A percentile compares a stretch with the other conserved stretches of the same genome.
Conservation (phyloP, 2,888 invertebrate genomes). For the Iphiclides podalirius region DNA sequence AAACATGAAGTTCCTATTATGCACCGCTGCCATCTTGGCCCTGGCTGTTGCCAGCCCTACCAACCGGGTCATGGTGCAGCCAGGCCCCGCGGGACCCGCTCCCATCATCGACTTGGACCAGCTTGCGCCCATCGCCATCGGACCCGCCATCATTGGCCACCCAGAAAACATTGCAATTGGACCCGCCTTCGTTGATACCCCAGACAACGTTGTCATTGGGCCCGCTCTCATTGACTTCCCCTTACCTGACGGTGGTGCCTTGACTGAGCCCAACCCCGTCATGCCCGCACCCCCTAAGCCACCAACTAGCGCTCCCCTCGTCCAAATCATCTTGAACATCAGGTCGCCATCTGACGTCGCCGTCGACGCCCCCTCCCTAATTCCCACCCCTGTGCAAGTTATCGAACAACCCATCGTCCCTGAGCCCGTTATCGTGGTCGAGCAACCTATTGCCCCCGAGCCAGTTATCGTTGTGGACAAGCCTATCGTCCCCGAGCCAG, state of each 20-base stretch:
- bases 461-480: conserved; percentile 15
- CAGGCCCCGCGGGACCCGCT: conserved; percentile 29
- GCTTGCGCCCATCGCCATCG: not conserved
- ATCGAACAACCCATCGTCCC: conserved; percentile 12
- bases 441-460: conserved; percentile 20
- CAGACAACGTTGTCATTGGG: conserved; percentile 26
- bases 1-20: conserved; percentile 34
- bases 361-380: not conserved
- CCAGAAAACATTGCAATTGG: conserved; percentile 30
- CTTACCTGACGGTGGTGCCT: not conserved
- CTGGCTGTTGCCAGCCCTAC: conserved; percentile 33
- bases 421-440: conserved; percentile 14
- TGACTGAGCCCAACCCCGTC: conserved; percentile 8
- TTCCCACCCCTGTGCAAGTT: conserved; percentile 15
- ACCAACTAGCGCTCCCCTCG: conserved; percentile 30
- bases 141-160: conserved; percentile 24
- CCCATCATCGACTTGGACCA: conserved; percentile 24
- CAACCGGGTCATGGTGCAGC: conserved; percentile 27
- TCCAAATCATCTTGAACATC: conserved; percentile 35
- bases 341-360: conserved; percentile 9
- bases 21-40: conserved; percentile 40
- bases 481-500: conserved; percentile 14
- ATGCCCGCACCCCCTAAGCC: conserved; percentile 11
- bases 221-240: conserved; percentile 25
- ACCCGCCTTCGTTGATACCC: conserved; percentile 32